These are phyloP conservation scores for Lanius collurio DNA, from an alignment of 2,113 vertebrate species.

Conservation along the genomic window DNA sequence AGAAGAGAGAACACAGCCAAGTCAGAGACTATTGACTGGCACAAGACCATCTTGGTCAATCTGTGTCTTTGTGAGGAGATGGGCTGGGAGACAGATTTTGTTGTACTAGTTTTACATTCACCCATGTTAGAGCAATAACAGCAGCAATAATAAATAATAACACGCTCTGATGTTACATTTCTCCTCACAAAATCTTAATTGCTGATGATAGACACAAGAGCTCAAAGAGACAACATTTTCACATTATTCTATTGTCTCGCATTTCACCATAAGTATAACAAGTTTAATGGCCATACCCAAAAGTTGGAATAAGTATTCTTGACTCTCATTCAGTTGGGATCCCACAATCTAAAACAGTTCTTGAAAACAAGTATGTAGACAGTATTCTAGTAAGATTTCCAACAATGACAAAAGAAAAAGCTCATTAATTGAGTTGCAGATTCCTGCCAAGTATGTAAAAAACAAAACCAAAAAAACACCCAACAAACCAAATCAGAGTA, in stretches of 20 bases:
- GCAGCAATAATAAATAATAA: not conserved
- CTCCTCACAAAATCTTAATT: not conserved
- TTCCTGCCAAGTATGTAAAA: not conserved
- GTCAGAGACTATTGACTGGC: not conserved
- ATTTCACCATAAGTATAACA: not conserved
- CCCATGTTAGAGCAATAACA: not conserved
- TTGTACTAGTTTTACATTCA: not conserved
- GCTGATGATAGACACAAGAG: not conserved
- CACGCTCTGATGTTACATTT: not conserved
- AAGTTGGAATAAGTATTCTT: not conserved
- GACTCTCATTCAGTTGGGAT: not conserved
- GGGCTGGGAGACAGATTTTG: not conserved
- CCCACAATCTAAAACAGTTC: not conserved
- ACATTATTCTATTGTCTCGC: not conserved
- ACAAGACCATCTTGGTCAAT: not conserved
- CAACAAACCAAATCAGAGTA: not conserved
- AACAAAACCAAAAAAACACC: too few species aligned
- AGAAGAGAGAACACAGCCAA: not conserved
- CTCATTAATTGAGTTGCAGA: not conserved
- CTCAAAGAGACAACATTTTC: not conserved
- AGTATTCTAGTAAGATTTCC: not conserved
- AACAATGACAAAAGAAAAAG: not conserved
- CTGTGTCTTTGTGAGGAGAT: not conserved
- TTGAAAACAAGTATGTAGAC: not conserved
- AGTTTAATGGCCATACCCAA: not conserved